Base-by-base conservation (phyloP, 2,797 vertebrate species). In the Diplodus puntazzo region DNA sequence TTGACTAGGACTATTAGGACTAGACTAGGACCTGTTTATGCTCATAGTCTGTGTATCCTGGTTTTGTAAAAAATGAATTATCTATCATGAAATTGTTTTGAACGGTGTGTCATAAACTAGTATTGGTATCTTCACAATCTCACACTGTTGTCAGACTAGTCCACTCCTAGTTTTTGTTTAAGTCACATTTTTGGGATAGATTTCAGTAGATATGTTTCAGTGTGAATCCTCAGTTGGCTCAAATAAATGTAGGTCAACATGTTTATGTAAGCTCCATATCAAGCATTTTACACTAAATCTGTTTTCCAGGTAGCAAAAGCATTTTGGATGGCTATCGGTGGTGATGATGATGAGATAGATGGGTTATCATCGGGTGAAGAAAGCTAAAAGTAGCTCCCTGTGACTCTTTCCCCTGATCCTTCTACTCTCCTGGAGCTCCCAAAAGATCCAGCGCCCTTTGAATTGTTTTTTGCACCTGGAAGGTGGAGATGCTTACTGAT, bases 291-390 rank as follows among this genome's bases (percentile, higher is more conserved):
- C 1, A 43, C n/a, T 4, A 39, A 72, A 66, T 82, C 3, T 82
- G 3, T 42, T 90, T 80, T 79, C 13, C 80, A 99, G 98, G 98
- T 99, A 79, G 97, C 98, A 84, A 99, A 99, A 94, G 98, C 98
- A 0, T 99, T 99, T 94, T 99, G 98, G 98, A 99, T 97, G 96
- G 98, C 98, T 0, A 99, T 99, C 11, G 97, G 98, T 59, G 98
- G 98, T 25, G 98, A 99, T 91, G 94, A 96, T 79, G 98, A 99
- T 75, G 98, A 99, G 91, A 97, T 99, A 11, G 98, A 98, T 52
- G 97, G 97, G 2, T 93, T 98, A 79, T 99, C 98, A 66, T 99
- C 98, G 0, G 98, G 97, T 2, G 98, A 99, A 73, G 98, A 99
- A 48, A 97, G 95, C 90, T 98, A 90, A 96, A 81, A 72, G 52